Percentiles rank a stretch among this genome's conserved stretches.
Evolutionary conservation across 2,113 vertebrate species (phyloP).

Genomic region (Aptenodytes forsteri): DNA sequence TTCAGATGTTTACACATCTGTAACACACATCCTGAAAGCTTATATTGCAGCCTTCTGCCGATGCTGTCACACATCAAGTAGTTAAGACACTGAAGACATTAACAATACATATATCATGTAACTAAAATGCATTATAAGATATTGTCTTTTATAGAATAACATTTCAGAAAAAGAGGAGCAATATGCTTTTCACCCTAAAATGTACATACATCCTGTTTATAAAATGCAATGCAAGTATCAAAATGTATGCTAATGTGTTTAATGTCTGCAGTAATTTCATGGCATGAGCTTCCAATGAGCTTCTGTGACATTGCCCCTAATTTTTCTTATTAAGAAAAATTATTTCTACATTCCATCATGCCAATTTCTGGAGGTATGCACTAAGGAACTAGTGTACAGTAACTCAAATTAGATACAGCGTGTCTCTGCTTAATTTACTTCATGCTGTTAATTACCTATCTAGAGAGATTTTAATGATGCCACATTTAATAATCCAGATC

Average conservation of each 20-base stretch:
- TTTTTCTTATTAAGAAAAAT: conserved; percentile 38
- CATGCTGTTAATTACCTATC: conserved; percentile 57
- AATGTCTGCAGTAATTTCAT: background rate
- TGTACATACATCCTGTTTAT: background rate
- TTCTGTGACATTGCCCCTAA: conserved; percentile 2
- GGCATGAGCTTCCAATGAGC: background rate
- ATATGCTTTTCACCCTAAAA: background rate
- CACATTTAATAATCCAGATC: conserved; percentile 40
- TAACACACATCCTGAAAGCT: background rate
- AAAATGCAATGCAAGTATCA: background rate
- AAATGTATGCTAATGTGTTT: background rate
- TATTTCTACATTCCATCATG: background rate
- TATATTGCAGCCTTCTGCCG: background rate
- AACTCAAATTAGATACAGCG: conserved; percentile 28
- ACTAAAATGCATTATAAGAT: background rate
- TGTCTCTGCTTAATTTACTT: conserved; percentile 61
- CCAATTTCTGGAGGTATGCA: background rate
- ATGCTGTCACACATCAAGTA: background rate
- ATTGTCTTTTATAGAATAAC: background rate
- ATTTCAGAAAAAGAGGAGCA: background rate
- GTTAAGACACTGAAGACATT: background rate
- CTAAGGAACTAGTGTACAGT: background rate
- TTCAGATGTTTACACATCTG: background rate
- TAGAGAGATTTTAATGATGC: conserved; percentile 54
- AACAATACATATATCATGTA: background rate